Conservation (phyloP, 2,797 vertebrate species). For the Diceros bicornis region DNA sequence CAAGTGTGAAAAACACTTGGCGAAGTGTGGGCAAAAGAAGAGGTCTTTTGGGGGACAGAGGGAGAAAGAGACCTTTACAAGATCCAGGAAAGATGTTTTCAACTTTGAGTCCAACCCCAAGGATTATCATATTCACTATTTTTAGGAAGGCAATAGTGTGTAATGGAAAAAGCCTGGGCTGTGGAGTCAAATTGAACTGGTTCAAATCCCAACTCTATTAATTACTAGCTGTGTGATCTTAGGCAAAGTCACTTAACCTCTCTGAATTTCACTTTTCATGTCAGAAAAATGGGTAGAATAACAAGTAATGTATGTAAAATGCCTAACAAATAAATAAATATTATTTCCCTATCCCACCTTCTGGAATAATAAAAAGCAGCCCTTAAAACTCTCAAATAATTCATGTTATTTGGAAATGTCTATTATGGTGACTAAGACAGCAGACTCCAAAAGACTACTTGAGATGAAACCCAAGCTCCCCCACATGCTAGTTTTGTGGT, state of each 20-base stretch:
- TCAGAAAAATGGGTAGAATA: conserved; percentile 24
- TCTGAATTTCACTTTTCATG: conserved; percentile 1
- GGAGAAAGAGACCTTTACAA: neutral
- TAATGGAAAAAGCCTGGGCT: neutral
- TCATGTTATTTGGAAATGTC: neutral
- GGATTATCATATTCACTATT: neutral
- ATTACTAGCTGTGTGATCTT: neutral
- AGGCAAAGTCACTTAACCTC: neutral
- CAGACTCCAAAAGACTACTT: neutral
- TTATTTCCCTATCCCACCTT: neutral
- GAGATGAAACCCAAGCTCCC: neutral
- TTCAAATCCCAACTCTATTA: neutral
- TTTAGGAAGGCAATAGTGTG: neutral
- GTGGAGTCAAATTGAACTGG: neutral
- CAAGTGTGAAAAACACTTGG: neutral
- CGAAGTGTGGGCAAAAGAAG: neutral
- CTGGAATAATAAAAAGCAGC: neutral
- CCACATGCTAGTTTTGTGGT: neutral
- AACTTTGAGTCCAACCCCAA: neutral
- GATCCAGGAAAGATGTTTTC: neutral
- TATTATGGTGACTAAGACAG: neutral
- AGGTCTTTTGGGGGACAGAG: neutral
- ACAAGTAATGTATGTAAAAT: conserved; percentile 17
- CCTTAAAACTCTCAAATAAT: neutral
- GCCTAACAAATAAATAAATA: neutral